Evolutionary conservation across 2,113 vertebrate genomes (phyloP).

Genomic region (Toxotes jaculatrix): DNA sequence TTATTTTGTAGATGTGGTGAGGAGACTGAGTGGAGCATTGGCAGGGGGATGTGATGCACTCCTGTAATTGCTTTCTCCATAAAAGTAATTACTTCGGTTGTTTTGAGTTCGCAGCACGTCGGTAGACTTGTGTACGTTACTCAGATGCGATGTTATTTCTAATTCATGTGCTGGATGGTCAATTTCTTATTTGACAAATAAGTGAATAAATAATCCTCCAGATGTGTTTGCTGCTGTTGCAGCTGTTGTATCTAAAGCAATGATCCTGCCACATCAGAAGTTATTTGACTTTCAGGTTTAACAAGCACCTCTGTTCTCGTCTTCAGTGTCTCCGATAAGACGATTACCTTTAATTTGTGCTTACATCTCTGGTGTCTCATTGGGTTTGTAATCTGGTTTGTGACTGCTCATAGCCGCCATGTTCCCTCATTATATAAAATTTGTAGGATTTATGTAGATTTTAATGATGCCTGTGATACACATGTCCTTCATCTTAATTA

Average conservation of each 20-base stretch:
- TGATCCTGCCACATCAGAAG: neutral
- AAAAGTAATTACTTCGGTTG: neutral
- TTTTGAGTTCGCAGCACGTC: neutral
- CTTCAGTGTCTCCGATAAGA: neutral
- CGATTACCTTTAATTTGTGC: neutral
- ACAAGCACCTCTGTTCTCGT: neutral
- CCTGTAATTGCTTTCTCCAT: neutral
- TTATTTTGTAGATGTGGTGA: neutral
- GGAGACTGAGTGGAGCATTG: neutral
- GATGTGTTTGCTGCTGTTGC: neutral
- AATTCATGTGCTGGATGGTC: neutral
- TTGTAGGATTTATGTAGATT: conserved; percentile 30
- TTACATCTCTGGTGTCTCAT: neutral
- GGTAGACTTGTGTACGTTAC: neutral
- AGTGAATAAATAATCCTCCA: neutral
- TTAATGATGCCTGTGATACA: conserved; percentile 30
- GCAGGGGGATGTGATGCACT: neutral
- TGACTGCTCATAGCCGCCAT: neutral
- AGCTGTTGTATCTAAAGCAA: neutral
- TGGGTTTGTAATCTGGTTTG: neutral
- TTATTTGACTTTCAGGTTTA: neutral
- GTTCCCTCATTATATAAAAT: conserved; percentile 30
- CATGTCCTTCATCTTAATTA: conserved; percentile 62
- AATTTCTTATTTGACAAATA: neutral
- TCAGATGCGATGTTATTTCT: neutral